These are phyloP conservation scores for Scotopteryx bipunctaria DNA, from an alignment of 2,888 invertebrate species.

Conservation along the genomic window DNA sequence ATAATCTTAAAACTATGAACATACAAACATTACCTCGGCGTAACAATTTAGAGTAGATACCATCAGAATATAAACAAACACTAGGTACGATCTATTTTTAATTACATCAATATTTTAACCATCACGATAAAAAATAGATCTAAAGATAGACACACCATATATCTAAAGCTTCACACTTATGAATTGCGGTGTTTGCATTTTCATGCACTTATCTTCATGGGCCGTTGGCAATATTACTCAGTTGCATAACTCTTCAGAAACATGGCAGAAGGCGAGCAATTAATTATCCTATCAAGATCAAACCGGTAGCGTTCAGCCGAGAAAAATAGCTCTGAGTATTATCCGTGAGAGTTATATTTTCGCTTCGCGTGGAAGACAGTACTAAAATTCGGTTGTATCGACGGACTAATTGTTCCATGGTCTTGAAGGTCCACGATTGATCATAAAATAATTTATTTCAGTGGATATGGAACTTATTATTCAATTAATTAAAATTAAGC, in stretches of 20 bases:
- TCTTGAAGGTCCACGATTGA: slow-evolving; percentile 24
- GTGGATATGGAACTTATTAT: not conserved
- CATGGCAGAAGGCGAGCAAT: slow-evolving; percentile 35
- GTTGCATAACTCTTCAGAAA: slow-evolving; percentile 33
- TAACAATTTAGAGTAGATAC: too few species aligned
- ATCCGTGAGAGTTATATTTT: slow-evolving; percentile 51
- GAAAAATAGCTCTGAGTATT: slow-evolving; percentile 39
- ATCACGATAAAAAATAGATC: too few species aligned
- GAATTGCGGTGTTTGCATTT: slow-evolving; percentile 20
- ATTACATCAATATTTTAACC: too few species aligned
- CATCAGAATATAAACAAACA: not conserved
- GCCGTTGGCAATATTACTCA: slow-evolving; percentile 24
- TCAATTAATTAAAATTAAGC: not conserved
- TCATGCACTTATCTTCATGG: slow-evolving; percentile 31
- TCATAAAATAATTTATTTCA: slow-evolving; percentile 13
- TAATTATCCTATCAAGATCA: slow-evolving; percentile 42
- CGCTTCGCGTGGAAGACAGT: slow-evolving; percentile 50
- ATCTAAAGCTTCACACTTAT: slow-evolving; percentile 19
- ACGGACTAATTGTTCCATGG: slow-evolving; percentile 76
- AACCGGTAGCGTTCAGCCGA: slow-evolving; percentile 37
- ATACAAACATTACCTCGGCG: too few species aligned
- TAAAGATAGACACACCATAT: not conserved
- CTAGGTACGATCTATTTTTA: too few species aligned
- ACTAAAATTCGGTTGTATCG: slow-evolving; percentile 51
- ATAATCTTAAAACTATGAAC: too few species aligned